Evolutionary conservation across 1,140 invertebrate species (phyloP).

Genomic region (Aphidius ervi): DNA sequence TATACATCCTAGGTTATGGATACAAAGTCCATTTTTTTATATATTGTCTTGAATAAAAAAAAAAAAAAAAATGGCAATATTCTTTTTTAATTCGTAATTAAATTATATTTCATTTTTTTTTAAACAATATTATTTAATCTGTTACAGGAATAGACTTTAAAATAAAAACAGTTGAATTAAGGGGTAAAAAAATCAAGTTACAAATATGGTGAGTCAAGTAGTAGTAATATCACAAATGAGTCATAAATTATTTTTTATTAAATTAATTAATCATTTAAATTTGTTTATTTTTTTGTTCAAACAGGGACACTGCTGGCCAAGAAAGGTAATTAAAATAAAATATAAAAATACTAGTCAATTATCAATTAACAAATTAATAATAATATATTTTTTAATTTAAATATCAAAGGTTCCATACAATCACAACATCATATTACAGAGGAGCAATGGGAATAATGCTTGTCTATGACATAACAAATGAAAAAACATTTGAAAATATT

Average conservation of each 20-base stretch:
- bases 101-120: neutral
- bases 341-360: too few species aligned
- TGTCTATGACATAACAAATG: constrained; percentile 97
- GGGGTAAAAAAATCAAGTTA: constrained; percentile 97
- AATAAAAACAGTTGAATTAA: constrained; percentile 95
- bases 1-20: neutral
- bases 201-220: constrained; percentile 84
- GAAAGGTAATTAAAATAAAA: constrained; percentile 48
- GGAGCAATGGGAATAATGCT: constrained; percentile 99
- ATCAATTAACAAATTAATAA: too few species aligned
- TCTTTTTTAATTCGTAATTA: neutral
- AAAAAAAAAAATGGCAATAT: neutral
- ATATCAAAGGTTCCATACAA: constrained; percentile 79
- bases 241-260: constrained; percentile 11
- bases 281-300: neutral
- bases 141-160: constrained; percentile 96
- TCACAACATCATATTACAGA: constrained; percentile 95
- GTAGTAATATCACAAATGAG: neutral
- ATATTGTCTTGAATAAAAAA: neutral
- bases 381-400: too few species aligned
- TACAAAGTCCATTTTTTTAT: neutral
- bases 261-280: constrained; percentile 11
- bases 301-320: constrained; percentile 90
- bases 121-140: constrained; percentile 32
- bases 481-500: constrained; percentile 98